Base-by-base conservation (phyloP, 1,140 invertebrate genomes). In the Scaptomyza graminum region DNA sequence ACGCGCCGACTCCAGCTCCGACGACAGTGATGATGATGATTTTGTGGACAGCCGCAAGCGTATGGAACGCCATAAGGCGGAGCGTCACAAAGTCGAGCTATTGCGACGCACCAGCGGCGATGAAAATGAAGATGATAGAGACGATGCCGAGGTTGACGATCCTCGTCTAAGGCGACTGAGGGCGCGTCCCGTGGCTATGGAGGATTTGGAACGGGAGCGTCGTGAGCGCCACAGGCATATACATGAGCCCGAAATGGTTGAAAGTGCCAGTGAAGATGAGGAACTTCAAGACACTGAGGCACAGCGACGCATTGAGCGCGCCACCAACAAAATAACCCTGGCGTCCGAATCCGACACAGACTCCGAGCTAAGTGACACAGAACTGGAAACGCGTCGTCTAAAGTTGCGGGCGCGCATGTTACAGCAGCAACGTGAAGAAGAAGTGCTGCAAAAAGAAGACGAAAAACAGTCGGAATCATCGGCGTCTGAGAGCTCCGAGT, bases 21-120 rank as follows among this genome's bases (percentile, higher is more conserved):
- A 97, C 74, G 96, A 97, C 64, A 96, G 95, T 5, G 96, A 97
- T 52, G 94, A 95, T 25, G 97, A 97, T 79, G 96, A 97, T 84
- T 97, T 97, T 82, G 93, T 97, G 72, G 96, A 96, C 62, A 85
- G 83, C 55, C 79, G 77, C 5, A 90, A 90, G 44, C 77, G 82
- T n/a, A 43, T 89, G 63, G 85, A 82, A 25, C 79, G 85, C 22
- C 77, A 64, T 54, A 74, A 73, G 47, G 76, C 83, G 5, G 77
- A 90, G 25, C 83, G 89, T 18, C 75, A 83, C 61, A 88, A 77
- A 44, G 12, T 85, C n/a, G 79, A 88, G 31, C 64, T 87, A 7
- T 37, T 61, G 1, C 61, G 56, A 1, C 62, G 51, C 3, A 64
- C 46, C 11, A 71, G 69, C 11, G 75, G 34, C 0, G 79, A 84